phyloP scores from a whole-genome alignment of 2,113 vertebrate species.

The Archilochus colubris region DNA sequence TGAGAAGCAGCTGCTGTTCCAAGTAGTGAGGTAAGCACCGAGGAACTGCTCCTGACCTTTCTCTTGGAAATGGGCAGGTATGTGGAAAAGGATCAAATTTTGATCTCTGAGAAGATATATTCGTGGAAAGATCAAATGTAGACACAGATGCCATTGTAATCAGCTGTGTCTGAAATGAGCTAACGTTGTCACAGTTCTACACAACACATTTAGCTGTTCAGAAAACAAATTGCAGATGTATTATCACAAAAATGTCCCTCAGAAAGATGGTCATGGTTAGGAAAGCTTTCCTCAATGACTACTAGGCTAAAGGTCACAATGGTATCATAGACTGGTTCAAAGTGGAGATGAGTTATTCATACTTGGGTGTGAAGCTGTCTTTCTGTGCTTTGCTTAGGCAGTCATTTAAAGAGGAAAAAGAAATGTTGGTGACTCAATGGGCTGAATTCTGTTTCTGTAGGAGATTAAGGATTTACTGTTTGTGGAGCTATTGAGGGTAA shows the following conservation, averaged over 20 bases:
- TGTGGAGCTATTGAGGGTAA: neutral
- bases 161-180: neutral
- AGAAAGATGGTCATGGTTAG: neutral
- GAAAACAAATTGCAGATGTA: neutral
- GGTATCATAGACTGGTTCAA: neutral
- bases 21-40: neutral
- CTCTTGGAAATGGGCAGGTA: neutral
- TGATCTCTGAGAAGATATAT: neutral
- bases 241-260: neutral
- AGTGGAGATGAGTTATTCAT: neutral
- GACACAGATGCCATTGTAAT: neutral
- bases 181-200: rapidly evolving
- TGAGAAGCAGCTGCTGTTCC: constrained; percentile 25
- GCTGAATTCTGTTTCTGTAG: neutral
- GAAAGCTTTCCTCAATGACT: neutral
- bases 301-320: neutral
- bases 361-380: neutral
- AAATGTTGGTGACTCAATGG: neutral
- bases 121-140: neutral
- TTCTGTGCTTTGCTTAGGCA: neutral
- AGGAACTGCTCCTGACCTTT: constrained; percentile 12
- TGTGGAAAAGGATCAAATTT: neutral
- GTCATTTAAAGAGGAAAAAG: neutral
- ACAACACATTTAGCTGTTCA: neutral
- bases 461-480: neutral